Conservation (phyloP, 2,797 vertebrate species). For the Poeciliopsis paucimaculata region DNA sequence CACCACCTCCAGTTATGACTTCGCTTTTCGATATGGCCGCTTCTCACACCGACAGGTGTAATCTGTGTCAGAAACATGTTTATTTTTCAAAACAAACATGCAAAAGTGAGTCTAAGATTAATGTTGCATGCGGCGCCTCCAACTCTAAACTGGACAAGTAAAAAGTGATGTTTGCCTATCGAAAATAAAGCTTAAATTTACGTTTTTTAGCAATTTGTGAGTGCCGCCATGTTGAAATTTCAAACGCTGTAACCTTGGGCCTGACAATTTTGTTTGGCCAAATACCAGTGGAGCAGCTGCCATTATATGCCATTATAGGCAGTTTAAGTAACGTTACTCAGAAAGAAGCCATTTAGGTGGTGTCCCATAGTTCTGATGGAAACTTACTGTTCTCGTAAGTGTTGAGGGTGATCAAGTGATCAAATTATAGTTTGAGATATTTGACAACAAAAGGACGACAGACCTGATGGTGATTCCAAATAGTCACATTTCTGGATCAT, state of each 20-base stretch:
- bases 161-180: no score
- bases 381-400: not conserved
- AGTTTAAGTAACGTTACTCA: not conserved
- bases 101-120: not conserved
- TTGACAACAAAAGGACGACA: not conserved
- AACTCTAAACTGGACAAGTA: not conserved
- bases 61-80: not conserved
- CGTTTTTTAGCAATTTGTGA: no score
- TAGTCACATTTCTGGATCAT: not conserved
- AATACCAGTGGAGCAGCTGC: not conserved
- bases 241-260: no score
- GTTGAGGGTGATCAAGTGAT: not conserved
- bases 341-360: not conserved
- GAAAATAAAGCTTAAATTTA: no score
- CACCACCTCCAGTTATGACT: not conserved
- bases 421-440: not conserved
- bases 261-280: not conserved
- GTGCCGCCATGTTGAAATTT: no score
- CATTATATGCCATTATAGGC: not conserved
- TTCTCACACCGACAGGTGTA: not conserved
- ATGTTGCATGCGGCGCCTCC: not conserved
- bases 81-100: not conserved
- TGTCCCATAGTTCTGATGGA: not conserved
- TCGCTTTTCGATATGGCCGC: not conserved
- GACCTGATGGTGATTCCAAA: not conserved